Conservation (phyloP, 2,113 vertebrate genomes). For the Thinocorus orbignyianus region DNA sequence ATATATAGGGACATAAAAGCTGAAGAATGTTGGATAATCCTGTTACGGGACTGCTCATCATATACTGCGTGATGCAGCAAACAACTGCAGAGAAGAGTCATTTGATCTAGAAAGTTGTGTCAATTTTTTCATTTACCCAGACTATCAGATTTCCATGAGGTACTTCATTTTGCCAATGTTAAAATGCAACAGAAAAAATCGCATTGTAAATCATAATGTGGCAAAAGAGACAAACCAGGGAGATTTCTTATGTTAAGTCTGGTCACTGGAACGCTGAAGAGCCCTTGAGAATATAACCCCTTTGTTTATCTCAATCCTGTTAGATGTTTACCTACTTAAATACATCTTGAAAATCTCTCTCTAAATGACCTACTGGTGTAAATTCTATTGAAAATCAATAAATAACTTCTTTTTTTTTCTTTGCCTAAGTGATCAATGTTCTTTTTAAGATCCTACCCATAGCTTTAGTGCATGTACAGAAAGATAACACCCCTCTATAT, state of each 20-base stretch:
- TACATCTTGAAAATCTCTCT: neutral
- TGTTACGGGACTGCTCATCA: neutral
- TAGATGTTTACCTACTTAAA: slow-evolving; percentile 12
- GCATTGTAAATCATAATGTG: neutral
- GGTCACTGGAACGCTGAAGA: neutral
- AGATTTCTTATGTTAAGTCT: neutral
- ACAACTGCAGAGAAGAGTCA: neutral
- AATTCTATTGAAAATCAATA: neutral
- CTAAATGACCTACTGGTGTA: neutral
- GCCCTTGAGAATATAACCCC: neutral
- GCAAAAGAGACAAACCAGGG: neutral
- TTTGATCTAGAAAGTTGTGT: neutral
- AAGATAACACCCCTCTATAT: neutral
- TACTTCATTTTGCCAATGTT: neutral
- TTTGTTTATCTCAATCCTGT: neutral
- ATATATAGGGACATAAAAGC: neutral
- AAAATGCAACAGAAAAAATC: neutral
- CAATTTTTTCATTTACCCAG: neutral
- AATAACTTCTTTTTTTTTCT: neutral
- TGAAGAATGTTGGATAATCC: neutral
- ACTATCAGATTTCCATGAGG: neutral
- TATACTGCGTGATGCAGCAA: neutral
- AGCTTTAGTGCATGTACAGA: neutral
- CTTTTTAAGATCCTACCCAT: neutral
- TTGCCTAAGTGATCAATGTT: neutral